Base-by-base conservation (phyloP, 2,113 vertebrate species). In the Chloropsis hardwickii region DNA sequence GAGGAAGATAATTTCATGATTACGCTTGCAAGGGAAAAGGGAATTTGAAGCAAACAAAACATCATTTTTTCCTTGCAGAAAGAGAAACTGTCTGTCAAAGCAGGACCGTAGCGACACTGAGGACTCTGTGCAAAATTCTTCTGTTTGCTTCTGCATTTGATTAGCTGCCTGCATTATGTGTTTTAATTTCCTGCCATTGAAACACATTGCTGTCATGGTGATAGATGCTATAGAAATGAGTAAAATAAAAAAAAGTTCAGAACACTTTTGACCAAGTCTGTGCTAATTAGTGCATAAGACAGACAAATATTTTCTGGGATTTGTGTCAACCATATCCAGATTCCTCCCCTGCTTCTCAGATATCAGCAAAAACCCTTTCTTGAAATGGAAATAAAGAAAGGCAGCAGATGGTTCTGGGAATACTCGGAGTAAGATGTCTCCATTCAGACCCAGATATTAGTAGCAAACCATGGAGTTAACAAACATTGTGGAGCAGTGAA, bases 111-210 rank as follows among this genome's bases (percentile, higher is more conserved):
- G 77, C 25, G 12, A 96, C 96, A 90, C 85, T 3, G 57, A 94
- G 70, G 92, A 89, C 94, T 86, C 92, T 89, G 73, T 57, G 74
- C 71, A 86, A 81, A 91, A 96, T 91, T 94, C 94, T 92, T 89
- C 95, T 97, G 82, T 96, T 96, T 95, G 94, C 94, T 89, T 96
- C 90, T 95, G 95, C 94, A 92, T 96, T 96, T 95, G 96, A 97
- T 97, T 96, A 97, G 89, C 94, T 94, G 96, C 82, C 95, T 96
- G 93, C 25, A 25, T 92, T 94, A 65, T 78, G 91, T 94, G 91
- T 95, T 97, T 97, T 97, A 97, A 97, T 97, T 96, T 97, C 90
- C 96, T 97, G 83, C 91, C 33, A 40, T 94, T 89, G 94, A 91
- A 95, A 71, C 94, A 51, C 78, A 14, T 78, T 87, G 95, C 97